Evolutionary conservation across 2,888 invertebrate genomes (phyloP).

Genomic region (Catotricha subobsoleta): DNA sequence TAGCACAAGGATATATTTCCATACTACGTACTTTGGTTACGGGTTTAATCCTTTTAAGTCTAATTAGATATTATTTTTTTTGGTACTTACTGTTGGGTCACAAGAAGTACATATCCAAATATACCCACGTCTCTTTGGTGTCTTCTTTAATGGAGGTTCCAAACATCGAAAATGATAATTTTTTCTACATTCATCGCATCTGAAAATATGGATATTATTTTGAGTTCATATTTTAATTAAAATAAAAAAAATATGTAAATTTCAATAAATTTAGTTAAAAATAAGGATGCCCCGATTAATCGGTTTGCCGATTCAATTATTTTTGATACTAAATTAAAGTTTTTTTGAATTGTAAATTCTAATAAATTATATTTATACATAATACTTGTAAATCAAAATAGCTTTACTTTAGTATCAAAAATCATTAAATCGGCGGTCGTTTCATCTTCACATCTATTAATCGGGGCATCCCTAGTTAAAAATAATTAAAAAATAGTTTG

Average conservation of each 20-base stretch:
- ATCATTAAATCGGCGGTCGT: too few species aligned
- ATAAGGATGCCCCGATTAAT: not conserved
- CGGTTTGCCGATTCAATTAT: too few species aligned
- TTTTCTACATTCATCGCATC: conserved; percentile 81
- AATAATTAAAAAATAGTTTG: not conserved
- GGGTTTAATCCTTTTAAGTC: too few species aligned
- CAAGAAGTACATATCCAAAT: conserved; percentile 94
- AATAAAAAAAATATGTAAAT: too few species aligned
- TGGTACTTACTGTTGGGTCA: conserved; percentile 75
- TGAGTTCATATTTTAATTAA: conserved; percentile 13
- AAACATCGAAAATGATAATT: conserved; percentile 85
- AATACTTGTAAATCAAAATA: not conserved
- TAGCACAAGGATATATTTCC: too few species aligned
- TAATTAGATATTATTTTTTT: too few species aligned
- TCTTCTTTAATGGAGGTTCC: conserved; percentile 84
- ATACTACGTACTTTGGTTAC: too few species aligned
- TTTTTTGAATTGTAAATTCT: not conserved
- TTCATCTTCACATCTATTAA: too few species aligned
- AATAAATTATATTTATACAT: too few species aligned
- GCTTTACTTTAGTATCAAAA: conserved; percentile 2
- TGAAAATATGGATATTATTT: conserved; percentile 20
- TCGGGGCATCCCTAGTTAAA: not conserved
- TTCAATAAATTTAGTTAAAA: conserved; percentile 1
- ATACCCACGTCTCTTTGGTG: conserved; percentile 83
- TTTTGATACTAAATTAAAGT: conserved; percentile 2